phyloP scores from a whole-genome alignment of 2,888 invertebrate genomes.

The Tetheella fluctuosa region DNA sequence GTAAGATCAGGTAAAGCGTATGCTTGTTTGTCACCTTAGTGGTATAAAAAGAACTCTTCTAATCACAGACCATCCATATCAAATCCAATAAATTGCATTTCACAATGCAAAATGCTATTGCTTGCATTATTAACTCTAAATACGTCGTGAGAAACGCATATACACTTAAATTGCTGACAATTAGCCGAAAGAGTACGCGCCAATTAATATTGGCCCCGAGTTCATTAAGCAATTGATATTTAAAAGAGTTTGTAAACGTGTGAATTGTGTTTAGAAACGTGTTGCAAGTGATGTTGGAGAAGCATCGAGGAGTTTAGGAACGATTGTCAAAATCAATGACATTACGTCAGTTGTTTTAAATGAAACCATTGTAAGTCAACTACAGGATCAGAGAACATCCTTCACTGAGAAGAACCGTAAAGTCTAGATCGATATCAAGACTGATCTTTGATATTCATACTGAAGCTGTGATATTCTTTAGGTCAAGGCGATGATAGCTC shows the following conservation, averaged over 20 bases:
- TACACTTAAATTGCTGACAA: background rate
- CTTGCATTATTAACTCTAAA: background rate
- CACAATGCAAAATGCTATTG: background rate
- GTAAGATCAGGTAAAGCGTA: too few species aligned
- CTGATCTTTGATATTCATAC: too few species aligned
- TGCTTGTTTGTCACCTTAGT: too few species aligned
- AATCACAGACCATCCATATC: background rate
- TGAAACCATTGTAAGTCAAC: too few species aligned
- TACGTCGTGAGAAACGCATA: background rate
- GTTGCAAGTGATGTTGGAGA: background rate
- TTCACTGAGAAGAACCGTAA: too few species aligned
- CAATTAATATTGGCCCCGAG: background rate
- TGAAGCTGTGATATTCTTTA: too few species aligned
- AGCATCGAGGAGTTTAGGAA: background rate
- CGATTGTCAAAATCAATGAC: too few species aligned
- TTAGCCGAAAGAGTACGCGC: background rate
- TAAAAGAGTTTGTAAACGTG: background rate
- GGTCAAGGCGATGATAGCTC: too few species aligned
- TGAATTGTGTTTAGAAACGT: background rate
- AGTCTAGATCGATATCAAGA: too few species aligned
- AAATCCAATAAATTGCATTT: background rate
- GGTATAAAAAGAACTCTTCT: background rate
- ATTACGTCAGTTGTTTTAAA: too few species aligned
- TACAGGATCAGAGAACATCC: too few species aligned
- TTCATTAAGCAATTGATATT: constrained; percentile 4